Base-by-base conservation (phyloP, 1,140 invertebrate species). In the Drosophila nigrodunni region DNA sequence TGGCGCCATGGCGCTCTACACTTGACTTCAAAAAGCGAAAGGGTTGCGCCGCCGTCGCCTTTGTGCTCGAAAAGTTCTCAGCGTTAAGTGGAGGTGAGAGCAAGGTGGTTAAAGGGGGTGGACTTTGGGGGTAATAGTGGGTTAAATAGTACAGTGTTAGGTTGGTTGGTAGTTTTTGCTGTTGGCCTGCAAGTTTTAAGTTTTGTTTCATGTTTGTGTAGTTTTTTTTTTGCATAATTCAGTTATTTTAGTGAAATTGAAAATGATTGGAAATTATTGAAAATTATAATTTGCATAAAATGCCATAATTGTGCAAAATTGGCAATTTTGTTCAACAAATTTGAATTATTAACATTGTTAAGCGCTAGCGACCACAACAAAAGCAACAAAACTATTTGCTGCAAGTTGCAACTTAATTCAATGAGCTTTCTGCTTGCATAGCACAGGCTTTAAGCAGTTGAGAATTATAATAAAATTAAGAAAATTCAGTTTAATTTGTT, bases 1-100 rank as follows among this genome's bases (percentile, higher is more conserved):
- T 87, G 83, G 83, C 83, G 83, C 83, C 83, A 88, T 80, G 59
- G 70, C 67, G 60, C 76, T 75, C 62, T 35, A 52, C 69, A 65
- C 60, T 82, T 79, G 80, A 64, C 73, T 87, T 83, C 25, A 87
- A 87, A 87, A 87, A 87, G 85, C 83, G 83, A 87, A 87, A 88
- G 83, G 83, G 83, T 87, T 87, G 82, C 70, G 61, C 71, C 39
- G 57, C 71, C 39, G 50, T 55, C 49, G 71, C 43, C 72, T 70
- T 74, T 68, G 34, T 60, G 65, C 37, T n/a, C 34, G n/a, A 25
- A 61, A 74, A 74, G 72, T 74, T 75, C 44, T 46, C 25, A 15
- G 9, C 21, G 15, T 43, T 30, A 18, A 21, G 18, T 34, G 11
- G 0, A 15, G 47, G 7, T 4, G 5, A 35, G 7, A 7, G 9